Evolutionary conservation across 2,888 invertebrate species (phyloP).

Genomic region (Monoplex corrugatus): DNA sequence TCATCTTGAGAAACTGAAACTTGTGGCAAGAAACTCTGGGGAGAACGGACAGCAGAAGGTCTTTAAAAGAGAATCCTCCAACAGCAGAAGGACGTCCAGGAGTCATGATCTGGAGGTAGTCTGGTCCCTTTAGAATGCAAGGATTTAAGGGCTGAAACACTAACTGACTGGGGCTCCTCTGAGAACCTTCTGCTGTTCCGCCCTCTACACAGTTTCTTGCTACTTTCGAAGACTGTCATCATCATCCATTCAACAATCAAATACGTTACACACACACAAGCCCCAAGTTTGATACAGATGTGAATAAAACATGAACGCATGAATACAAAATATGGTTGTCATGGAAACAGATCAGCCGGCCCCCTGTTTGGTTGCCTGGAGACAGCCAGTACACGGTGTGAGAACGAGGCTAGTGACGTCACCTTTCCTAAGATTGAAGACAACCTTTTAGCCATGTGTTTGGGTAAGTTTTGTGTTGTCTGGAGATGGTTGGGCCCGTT

Average conservation of each 20-base stretch:
- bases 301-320: background rate
- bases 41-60: too few relatives aligned
- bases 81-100: too few relatives aligned
- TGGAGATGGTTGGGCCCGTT: background rate
- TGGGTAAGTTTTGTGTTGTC: background rate
- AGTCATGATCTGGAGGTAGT: too few relatives aligned
- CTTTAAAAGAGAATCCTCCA: too few relatives aligned
- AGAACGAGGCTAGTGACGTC: background rate
- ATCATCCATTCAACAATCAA: too few relatives aligned
- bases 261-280: background rate
- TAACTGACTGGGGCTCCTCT: too few relatives aligned
- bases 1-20: too few relatives aligned
- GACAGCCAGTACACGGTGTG: background rate
- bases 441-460: background rate
- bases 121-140: too few relatives aligned
- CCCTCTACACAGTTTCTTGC: background rate
- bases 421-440: background rate
- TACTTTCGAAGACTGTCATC: background rate
- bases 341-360: background rate
- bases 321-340: background rate
- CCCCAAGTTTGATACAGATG: background rate
- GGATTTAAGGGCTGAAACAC: too few relatives aligned
- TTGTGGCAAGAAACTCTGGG: too few relatives aligned
- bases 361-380: background rate
- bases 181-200: background rate